Evolutionary conservation across 2,888 invertebrate species (phyloP).

Genomic region (Graphium colonna): DNA sequence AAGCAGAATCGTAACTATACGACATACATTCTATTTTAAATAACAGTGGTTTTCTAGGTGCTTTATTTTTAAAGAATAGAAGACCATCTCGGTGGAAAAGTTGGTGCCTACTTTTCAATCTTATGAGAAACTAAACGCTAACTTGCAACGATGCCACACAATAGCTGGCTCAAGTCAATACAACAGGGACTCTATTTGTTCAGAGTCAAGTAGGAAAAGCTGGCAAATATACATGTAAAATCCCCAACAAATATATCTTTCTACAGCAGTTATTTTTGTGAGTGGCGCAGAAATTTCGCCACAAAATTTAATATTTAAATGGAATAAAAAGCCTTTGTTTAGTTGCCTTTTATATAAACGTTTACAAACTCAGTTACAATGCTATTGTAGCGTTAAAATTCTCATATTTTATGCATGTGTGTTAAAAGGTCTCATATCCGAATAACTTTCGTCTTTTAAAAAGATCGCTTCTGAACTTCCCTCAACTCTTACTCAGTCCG

Average conservation of each 20-base stretch:
- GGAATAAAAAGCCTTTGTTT: conserved; percentile 9
- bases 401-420: conserved; percentile 21
- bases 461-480: conserved; percentile 29
- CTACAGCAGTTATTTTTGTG: conserved; percentile 31
- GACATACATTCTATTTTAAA: too few relatives aligned
- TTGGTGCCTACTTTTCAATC: conserved; percentile 33
- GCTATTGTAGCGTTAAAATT: conserved; percentile 17
- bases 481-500: conserved; percentile 27
- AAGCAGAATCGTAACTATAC: too few relatives aligned
- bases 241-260: conserved; percentile 27
- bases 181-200: conserved; percentile 50
- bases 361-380: conserved; percentile 1
- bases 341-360: too few relatives aligned
- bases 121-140: conserved; percentile 34
- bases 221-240: conserved; percentile 43
- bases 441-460: conserved; percentile 24
- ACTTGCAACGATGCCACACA: conserved; percentile 43
- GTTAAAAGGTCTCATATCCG: conserved; percentile 13
- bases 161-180: conserved; percentile 53
- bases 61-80: too few relatives aligned
- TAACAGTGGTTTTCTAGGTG: too few relatives aligned
- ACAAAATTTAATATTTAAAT: conserved; percentile 6
- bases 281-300: conserved; percentile 1
- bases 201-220: conserved; percentile 43
- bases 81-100: conserved; percentile 8